These are phyloP conservation scores for Ischnura elegans DNA, from an alignment of 2,888 invertebrate genomes.

Conservation along the genomic window DNA sequence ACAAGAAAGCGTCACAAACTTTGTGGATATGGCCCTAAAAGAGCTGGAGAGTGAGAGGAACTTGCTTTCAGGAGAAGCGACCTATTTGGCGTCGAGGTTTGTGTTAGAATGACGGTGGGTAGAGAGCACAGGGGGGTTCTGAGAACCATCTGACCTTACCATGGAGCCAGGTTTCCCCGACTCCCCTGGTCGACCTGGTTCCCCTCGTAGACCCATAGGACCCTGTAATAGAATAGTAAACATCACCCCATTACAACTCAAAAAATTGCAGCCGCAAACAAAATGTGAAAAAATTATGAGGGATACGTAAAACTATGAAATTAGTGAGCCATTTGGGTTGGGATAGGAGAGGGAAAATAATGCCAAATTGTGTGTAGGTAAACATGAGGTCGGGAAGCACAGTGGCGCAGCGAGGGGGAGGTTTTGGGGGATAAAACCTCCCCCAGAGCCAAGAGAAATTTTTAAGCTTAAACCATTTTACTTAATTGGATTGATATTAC, in stretches of 20 bases:
- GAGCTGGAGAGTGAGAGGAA: conserved; percentile 56
- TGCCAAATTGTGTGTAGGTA: too few relatives aligned
- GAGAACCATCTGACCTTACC: conserved; percentile 82
- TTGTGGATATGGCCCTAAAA: conserved; percentile 67
- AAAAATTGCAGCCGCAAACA: conserved; percentile 17
- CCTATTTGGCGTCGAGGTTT: conserved; percentile 67
- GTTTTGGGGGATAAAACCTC: too few relatives aligned
- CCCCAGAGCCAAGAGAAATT: too few relatives aligned
- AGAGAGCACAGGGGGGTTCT: conserved; percentile 67
- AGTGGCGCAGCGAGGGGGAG: too few relatives aligned
- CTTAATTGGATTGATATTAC: too few relatives aligned
- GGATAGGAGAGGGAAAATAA: not conserved
- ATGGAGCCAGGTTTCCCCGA: conserved; percentile 87
- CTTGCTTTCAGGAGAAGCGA: conserved; percentile 67
- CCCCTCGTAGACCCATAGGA: conserved; percentile 90
- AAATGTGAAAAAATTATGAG: conserved; percentile 57
- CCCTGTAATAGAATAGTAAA: conserved; percentile 81
- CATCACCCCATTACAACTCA: conserved; percentile 46
- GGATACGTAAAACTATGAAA: not conserved
- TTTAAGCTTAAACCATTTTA: too few relatives aligned
- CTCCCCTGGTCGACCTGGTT: conserved; percentile 85
- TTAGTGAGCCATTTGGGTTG: not conserved
- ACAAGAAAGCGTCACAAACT: conserved; percentile 66
- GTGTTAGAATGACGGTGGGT: conserved; percentile 67
- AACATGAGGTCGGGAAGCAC: too few relatives aligned